Conservation (phyloP, 2,888 invertebrate species). For the Ophion obscuratus region DNA sequence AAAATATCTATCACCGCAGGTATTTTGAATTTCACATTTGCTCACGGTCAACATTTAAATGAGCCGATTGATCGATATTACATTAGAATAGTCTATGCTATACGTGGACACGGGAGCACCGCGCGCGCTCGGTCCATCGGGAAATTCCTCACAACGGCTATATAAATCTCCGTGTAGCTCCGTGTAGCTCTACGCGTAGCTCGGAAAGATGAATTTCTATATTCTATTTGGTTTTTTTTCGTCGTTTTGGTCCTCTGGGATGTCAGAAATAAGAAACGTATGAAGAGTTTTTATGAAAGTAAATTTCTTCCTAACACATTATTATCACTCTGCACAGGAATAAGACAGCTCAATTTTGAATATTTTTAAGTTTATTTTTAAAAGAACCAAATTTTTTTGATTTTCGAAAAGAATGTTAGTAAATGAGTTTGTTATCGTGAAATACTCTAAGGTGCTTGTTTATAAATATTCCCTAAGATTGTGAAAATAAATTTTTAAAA, state of each 20-base stretch:
- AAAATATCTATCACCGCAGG: conserved; percentile 80
- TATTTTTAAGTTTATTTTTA: background rate
- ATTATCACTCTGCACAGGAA: background rate
- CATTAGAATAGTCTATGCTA: conserved; percentile 69
- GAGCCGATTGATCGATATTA: conserved; percentile 79
- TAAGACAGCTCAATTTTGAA: background rate
- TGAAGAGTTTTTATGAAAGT: background rate
- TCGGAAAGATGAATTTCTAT: conserved; percentile 44
- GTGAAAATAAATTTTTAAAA: too few species aligned
- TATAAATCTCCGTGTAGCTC: conserved; percentile 50
- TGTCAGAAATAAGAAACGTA: conserved; percentile 11
- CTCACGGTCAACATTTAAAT: conserved; percentile 82
- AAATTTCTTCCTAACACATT: background rate
- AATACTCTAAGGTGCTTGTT: background rate
- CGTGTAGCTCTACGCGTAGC: conserved; percentile 24
- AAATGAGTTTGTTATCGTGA: background rate
- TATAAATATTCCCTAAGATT: too few species aligned
- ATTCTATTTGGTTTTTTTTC: conserved; percentile 18
- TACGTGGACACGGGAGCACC: conserved; percentile 37
- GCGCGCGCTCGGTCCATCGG: conserved; percentile 41
- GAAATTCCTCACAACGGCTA: conserved; percentile 43
- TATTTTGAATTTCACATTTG: conserved; percentile 82
- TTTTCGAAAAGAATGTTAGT: background rate
- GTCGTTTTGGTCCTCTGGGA: conserved; percentile 1
- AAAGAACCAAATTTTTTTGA: background rate